Base-by-base conservation (phyloP, 2,797 vertebrate genomes). In the Pelobates cultripes region DNA sequence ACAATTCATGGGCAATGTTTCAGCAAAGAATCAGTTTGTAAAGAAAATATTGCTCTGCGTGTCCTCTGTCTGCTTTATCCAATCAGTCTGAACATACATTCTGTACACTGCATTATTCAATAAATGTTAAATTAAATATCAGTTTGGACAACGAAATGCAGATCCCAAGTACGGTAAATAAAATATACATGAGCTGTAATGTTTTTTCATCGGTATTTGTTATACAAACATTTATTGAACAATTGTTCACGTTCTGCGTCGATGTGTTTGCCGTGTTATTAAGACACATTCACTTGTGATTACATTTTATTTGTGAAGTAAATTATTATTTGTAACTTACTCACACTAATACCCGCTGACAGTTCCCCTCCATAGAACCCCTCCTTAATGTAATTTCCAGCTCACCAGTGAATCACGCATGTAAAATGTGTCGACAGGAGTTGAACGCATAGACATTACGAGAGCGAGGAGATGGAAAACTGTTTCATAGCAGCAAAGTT, bases 121-220 rank as follows among this genome's bases (percentile, higher is more conserved):
- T 83, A 78, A 78, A 63, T 43, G 66, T 51, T 74, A 67, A 71
- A 82, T 77, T 77, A 82, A 82, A 77, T 71, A 82, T 72, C 66
- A 73, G 69, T 9, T 51, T 12, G 74, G 55, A 66, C 60, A 28
- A 17, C 67, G 55, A 43, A 51, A 77, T 28, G 69, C 68, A 44
- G 74, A 77, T 66, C 68, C 64, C 43, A 14, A 28, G 43, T 64
- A 47, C 43, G n/a, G 57, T 45, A 70, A 47, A 79, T 83, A 42
- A 79, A 79, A 78, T 79, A 79, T 75, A 75, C 82, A 79, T 75
- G 72, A 70, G 68, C 15, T 12, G 64, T 64, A 63, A 45, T 79
- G 71, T 71, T 70, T 47, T 28, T 75, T 73, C 67, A 75, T 63
- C 68, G 12, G 74, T 79, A 66, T 67, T 40, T 53, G 53, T 84